Conservation (phyloP, 2,888 invertebrate species). For the Syritta pipiens region DNA sequence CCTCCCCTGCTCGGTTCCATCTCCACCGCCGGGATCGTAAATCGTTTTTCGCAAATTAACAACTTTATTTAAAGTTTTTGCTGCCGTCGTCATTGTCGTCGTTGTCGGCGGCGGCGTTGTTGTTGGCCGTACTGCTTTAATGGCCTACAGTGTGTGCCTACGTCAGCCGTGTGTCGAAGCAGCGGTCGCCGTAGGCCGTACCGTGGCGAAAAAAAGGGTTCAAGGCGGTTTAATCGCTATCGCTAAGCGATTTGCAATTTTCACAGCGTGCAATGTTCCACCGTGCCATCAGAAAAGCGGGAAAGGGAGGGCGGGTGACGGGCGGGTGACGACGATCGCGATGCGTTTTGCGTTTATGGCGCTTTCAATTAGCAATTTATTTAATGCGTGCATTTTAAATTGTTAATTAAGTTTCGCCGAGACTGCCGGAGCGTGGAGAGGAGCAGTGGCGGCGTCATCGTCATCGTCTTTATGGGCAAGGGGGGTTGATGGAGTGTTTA, state of each 20-base stretch:
- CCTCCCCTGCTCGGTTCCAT: slow-evolving; percentile 3
- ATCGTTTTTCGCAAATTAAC: slow-evolving; percentile 68
- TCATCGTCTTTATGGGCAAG: too few relatives aligned
- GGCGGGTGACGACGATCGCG: slow-evolving; percentile 12
- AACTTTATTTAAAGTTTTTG: slow-evolving; percentile 51
- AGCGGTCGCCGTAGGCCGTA: slow-evolving; percentile 3
- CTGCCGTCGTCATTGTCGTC: not conserved
- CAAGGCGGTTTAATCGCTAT: slow-evolving; percentile 65
- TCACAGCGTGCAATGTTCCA: slow-evolving; percentile 2
- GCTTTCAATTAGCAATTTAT: slow-evolving; percentile 63
- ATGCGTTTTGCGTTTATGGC: slow-evolving; percentile 53
- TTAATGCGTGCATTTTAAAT: slow-evolving; percentile 63
- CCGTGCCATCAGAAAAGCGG: not conserved
- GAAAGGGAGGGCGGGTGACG: not conserved
- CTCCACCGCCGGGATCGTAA: slow-evolving; percentile 18
- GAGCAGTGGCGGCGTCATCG: not conserved
- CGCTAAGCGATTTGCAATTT: slow-evolving; percentile 55
- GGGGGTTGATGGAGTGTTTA: too few relatives aligned
- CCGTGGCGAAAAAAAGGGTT: slow-evolving; percentile 49
- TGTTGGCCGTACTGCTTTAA: slow-evolving; percentile 26
- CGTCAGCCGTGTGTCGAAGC: slow-evolving; percentile 28
- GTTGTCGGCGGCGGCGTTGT: slow-evolving; percentile 2
- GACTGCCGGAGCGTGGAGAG: slow-evolving; percentile 9
- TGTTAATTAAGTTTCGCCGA: slow-evolving; percentile 52
- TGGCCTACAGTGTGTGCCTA: slow-evolving; percentile 40